Base-by-base conservation (phyloP, 1,140 invertebrate species). In the Riptortus pedestris region DNA sequence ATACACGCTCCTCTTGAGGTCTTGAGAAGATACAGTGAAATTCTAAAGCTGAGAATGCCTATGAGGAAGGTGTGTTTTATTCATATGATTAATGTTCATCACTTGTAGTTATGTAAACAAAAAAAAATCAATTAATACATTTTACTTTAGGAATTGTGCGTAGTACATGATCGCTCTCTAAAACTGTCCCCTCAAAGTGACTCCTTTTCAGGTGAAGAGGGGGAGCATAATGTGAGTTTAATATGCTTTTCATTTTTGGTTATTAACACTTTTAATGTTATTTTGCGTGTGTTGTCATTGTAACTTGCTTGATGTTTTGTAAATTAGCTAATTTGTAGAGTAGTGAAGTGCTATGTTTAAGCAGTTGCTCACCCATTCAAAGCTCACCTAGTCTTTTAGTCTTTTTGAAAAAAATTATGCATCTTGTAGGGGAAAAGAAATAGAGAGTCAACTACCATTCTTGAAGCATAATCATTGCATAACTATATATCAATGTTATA, bases 31-130 rank as follows among this genome's bases (percentile, higher is more conserved):
- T 96, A 97, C 77, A 87, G 91, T 60, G 95, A 98, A 78, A 86
- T 97, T 70, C 80, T 96, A 69, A 95, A 94, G 74, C 79, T 98
- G 28, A 83, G 93, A 74, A 89, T 97, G 87, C 93, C 94, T 14
- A 93, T 98, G 83, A 91, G 90, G 79, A 84, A 90, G 77, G 81
- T 91, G 69, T 70, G 20, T 26, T 47, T 4, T 2, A 47, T 18
- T 47, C n/a, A n/a, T n/a, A n/a, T n/a, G n/a, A n/a, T n/a, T n/a
- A n/a, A n/a, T n/a, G n/a, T 47, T 47, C 22, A 9, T 38, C 16
- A 9, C 16, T 38, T 38, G 7, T 47, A 20, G 9, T 3, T n/a
- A 12, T 47, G 4, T 2, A 47, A 57, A 57, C 7, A n/a, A 4
- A 28, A 26, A 26, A 4, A 14, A 24, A n/a, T 57, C 16, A 24